Evolutionary conservation across 2,888 invertebrate species (phyloP).

Genomic region (Lepidocyrtoides sp.): DNA sequence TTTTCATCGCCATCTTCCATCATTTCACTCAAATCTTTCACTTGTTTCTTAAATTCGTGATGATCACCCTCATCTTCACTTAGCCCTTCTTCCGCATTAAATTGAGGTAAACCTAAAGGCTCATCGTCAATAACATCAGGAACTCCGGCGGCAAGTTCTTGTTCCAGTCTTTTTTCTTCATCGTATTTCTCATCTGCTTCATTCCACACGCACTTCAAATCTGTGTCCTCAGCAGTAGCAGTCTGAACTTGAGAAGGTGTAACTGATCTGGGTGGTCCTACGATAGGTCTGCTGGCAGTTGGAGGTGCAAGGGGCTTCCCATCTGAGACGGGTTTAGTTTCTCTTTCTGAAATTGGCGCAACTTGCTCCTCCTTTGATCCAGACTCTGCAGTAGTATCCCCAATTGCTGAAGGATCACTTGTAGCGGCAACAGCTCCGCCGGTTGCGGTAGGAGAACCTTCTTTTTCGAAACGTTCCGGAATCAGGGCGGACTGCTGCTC

Average conservation of each 20-base stretch:
- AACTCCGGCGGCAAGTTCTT: constrained; percentile 40
- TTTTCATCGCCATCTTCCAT: neutral
- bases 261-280: neutral
- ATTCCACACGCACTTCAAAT: constrained; percentile 60
- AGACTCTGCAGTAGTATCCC: neutral
- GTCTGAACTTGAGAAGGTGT: constrained; percentile 33
- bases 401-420: neutral
- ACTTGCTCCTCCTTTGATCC: constrained; percentile 2
- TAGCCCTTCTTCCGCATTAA: constrained; percentile 52
- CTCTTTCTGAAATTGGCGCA: neutral
- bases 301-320: constrained; percentile 28
- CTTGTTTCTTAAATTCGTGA: neutral
- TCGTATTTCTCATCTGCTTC: constrained; percentile 59
- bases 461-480: neutral
- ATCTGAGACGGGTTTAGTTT: too few relatives aligned
- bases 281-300: neutral
- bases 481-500: neutral
- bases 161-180: constrained; percentile 56
- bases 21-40: constrained; percentile 15
- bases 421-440: neutral
- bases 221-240: neutral
- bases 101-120: constrained; percentile 56
- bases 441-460: neutral
- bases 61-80: constrained; percentile 55
- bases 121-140: constrained; percentile 67